Evolutionary conservation across 2,888 invertebrate genomes (phyloP), one percentile per base, ranked within the genome.

Genomic region (Strigamia crassipes): DNA sequence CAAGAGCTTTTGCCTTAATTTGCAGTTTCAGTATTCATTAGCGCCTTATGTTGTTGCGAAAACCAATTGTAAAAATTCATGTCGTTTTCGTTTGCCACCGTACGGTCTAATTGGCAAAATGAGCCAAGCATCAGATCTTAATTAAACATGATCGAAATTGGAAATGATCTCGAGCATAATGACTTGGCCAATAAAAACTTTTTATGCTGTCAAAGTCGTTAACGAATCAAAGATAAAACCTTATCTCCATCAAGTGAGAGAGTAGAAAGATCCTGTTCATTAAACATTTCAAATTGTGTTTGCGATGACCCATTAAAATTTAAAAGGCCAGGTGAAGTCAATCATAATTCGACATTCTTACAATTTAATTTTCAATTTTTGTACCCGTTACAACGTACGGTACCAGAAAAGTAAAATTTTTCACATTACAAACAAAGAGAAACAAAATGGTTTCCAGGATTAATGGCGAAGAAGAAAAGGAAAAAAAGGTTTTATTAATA

Each of bases 71-170:
- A 73, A 73, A 73, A 31, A 73, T 73, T 73, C 73, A 73, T 73
- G 73, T 73, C 23, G 73, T 73, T 73, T 73, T 27, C 73, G 73
- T 27, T 73, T 73, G 73, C 73, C 13, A 27, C 73, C 73, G 13
- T 27, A 31, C 15, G 23, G 31, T 73, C 73, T 73, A 73, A 73
- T 73, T 73, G 73, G 13, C 27, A 73, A 73, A 73, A 73, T 73
- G 73, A 73, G 73, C 9, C 27, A 73, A 73, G 73, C 73, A 73
- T 73, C 73, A 73, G 73, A 73, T 73, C 73, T 73, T 73, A 73
- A 73, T 73, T 73, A 73, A 73, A 73, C 73, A 73, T 73, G 73
- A 73, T 73, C 73, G 73, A 73, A 73, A 73, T 73, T 73, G 73
- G 27, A 73, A 73, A 27, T 73, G 73, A 73, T 73, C 73, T 73